Percentiles rank a stretch among this genome's conserved stretches.
These are phyloP conservation scores for Eurosta solidaginis DNA, from an alignment of 1,140 invertebrate genomes.

Conservation along the genomic window DNA sequence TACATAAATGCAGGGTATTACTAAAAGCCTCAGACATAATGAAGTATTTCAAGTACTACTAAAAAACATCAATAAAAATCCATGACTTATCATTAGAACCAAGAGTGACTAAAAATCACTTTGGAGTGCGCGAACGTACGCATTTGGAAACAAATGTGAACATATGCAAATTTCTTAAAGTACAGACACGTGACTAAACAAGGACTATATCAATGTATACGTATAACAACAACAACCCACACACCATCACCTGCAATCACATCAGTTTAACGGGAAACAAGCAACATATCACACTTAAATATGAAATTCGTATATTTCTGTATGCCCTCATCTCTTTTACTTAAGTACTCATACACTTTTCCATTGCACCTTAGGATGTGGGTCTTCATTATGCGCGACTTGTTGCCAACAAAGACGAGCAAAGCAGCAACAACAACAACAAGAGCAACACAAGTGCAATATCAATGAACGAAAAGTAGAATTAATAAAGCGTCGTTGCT, in stretches of 20 bases:
- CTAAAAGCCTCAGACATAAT: too few relatives aligned
- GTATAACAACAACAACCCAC: neutral
- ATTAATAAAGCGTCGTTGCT: neutral
- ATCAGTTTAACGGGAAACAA: neutral
- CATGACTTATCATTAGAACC: neutral
- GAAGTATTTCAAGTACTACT: too few relatives aligned
- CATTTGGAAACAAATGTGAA: neutral
- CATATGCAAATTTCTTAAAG: slow-evolving; percentile 7
- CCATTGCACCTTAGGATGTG: neutral
- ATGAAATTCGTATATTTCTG: neutral
- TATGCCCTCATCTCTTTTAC: too few relatives aligned
- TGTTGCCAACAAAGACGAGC: slow-evolving; percentile 6
- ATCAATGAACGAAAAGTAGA: neutral
- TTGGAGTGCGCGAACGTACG: neutral
- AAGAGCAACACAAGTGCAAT: neutral
- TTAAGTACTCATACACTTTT: slow-evolving; percentile 12
- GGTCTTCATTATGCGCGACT: slow-evolving; percentile 23
- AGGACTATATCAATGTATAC: too few relatives aligned
- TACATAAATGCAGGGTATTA: too few relatives aligned
- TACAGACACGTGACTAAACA: neutral
- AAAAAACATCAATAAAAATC: neutral
- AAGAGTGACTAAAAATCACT: neutral
- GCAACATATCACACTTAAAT: neutral
- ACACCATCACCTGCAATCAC: too few relatives aligned
- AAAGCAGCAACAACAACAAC: neutral